A percentile compares a stretch with the other conserved stretches of the same genome.
Conservation (phyloP, 2,797 vertebrate species). For the Eurystomus glaucurus region DNA sequence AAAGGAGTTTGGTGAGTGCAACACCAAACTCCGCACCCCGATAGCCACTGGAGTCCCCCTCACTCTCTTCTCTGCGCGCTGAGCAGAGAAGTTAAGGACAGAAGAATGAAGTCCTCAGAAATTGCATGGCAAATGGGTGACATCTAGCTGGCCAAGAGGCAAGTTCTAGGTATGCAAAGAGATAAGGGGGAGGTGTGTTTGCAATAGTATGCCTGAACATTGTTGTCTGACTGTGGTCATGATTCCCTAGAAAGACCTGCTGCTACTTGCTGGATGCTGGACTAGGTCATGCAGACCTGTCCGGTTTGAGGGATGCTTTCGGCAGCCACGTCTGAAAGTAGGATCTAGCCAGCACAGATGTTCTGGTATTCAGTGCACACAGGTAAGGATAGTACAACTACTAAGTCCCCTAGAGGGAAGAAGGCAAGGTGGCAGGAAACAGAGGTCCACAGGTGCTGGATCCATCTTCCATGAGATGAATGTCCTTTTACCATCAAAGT, state of each 20-base stretch:
- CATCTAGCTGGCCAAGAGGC: not conserved
- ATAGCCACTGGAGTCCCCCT: not conserved
- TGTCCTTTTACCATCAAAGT: not conserved
- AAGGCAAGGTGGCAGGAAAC: not conserved
- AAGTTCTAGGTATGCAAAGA: not conserved
- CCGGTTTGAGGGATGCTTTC: not conserved
- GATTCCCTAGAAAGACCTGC: not conserved
- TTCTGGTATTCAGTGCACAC: not conserved
- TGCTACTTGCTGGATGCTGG: not conserved
- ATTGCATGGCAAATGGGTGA: not conserved
- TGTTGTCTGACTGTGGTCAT: not conserved
- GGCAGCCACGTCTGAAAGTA: not conserved
- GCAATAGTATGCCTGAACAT: not conserved
- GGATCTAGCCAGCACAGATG: not conserved
- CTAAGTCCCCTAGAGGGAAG: not conserved
- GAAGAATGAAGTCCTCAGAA: not conserved
- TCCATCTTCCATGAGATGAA: not conserved
- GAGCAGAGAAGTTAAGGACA: not conserved
- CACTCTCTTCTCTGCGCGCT: rapidly evolving
- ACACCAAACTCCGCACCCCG: not conserved
- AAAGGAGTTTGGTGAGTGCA: not conserved
- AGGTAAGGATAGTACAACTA: not conserved
- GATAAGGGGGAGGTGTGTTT: not conserved
- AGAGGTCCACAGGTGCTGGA: not conserved
- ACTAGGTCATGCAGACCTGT: not conserved